A percentile compares a stretch with the other conserved stretches of the same genome.
phyloP scores from a whole-genome alignment of 2,797 vertebrate genomes.

The Hemitrygon akajei region DNA sequence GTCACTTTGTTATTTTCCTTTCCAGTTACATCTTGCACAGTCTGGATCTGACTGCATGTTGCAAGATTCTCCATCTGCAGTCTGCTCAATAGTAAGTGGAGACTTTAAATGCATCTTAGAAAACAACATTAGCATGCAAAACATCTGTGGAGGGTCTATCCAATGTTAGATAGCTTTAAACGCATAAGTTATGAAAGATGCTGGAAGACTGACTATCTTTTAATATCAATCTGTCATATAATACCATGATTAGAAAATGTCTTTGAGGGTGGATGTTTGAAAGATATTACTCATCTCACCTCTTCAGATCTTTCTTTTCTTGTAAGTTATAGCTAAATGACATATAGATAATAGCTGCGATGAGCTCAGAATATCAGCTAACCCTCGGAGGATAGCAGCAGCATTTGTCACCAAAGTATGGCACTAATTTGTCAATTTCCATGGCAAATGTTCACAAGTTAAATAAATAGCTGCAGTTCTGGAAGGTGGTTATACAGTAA shows the following conservation, averaged over 20 bases:
- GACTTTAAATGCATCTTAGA: not conserved
- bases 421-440: conserved; percentile 28
- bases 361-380: conserved; percentile 18
- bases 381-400: not conserved
- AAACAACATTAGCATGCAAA: not conserved
- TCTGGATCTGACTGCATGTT: not conserved
- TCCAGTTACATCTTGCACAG: not conserved
- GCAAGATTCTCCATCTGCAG: not conserved
- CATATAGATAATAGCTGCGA: conserved; percentile 15
- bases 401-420: not conserved
- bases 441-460: not conserved
- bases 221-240: not conserved
- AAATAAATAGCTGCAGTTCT: conserved; percentile 27
- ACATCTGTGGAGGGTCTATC: not conserved
- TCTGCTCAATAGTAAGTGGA: not conserved
- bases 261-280: conserved; percentile 10
- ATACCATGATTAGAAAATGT: conserved; percentile 28
- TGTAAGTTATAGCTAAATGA: not conserved
- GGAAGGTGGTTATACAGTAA: not conserved
- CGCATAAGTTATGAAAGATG: not conserved
- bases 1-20: not conserved
- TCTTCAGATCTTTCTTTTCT: conserved; percentile 28
- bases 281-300: conserved; percentile 14
- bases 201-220: not conserved
- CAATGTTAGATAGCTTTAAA: not conserved